phyloP scores from a whole-genome alignment of 2,888 invertebrate genomes.

The Chironomus tentans region DNA sequence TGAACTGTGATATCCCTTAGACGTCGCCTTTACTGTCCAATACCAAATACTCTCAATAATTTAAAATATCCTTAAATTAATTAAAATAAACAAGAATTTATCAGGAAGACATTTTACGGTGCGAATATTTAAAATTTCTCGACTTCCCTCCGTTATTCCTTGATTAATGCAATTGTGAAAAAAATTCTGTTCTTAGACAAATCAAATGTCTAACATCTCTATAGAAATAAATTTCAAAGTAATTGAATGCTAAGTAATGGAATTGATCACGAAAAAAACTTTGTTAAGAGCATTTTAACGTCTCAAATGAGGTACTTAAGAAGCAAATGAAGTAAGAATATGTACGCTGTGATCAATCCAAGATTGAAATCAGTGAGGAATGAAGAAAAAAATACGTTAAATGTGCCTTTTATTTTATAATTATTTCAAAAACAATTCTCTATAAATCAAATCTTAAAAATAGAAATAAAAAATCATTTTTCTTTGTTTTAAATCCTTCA shows the following conservation, averaged over 20 bases:
- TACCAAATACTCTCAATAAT: no score
- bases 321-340: constrained; percentile 9
- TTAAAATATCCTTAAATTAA: no score
- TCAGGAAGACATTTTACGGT: no score
- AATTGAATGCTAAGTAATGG: not conserved
- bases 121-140: no score
- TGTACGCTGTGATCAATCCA: not conserved
- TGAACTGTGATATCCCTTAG: no score
- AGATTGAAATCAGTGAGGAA: not conserved
- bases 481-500: not conserved
- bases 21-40: no score
- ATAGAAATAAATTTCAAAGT: not conserved
- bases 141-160: no score
- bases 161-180: no score
- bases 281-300: not conserved
- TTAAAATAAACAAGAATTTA: no score
- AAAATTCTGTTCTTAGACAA: not conserved
- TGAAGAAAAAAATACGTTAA: constrained; percentile 10
- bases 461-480: not conserved
- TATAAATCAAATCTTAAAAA: no score
- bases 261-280: not conserved
- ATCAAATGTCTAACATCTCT: not conserved
- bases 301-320: constrained; percentile 22
- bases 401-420: not conserved
- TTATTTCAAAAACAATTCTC: not conserved